These are phyloP conservation scores for Microcebus murinus DNA, from an alignment of 2,113 vertebrate genomes.

Conservation along the genomic window DNA sequence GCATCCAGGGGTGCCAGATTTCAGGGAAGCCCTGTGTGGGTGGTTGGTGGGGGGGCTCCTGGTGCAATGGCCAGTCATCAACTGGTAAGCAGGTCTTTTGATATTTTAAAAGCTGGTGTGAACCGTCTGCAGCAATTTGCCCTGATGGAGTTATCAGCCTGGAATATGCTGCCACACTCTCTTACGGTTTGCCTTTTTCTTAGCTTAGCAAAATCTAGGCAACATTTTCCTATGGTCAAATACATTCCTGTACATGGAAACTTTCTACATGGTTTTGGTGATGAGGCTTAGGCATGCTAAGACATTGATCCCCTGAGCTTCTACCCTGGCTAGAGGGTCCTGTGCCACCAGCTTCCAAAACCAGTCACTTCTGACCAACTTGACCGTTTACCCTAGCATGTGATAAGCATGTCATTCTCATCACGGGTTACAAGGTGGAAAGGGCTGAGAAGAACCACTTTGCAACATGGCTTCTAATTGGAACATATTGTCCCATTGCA, in stretches of 20 bases:
- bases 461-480: not conserved
- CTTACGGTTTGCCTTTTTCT: not conserved
- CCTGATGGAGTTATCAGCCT: not conserved
- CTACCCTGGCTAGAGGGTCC: not conserved
- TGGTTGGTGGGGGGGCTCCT: rapidly evolving
- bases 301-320: not conserved
- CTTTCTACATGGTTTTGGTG: not conserved
- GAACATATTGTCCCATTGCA: not conserved
- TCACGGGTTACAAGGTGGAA: not conserved
- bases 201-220: not conserved
- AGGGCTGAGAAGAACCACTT: not conserved
- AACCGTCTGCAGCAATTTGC: not conserved
- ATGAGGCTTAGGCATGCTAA: not conserved
- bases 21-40: not conserved
- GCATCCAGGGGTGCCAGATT: not conserved
- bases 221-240: not conserved
- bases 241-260: not conserved
- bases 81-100: not conserved
- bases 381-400: not conserved
- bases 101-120: not conserved
- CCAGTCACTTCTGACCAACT: not conserved
- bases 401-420: not conserved
- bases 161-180: not conserved
- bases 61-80: not conserved
- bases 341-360: not conserved